Conservation (phyloP, 2,888 invertebrate genomes). For the Drosophila multiciliata region DNA sequence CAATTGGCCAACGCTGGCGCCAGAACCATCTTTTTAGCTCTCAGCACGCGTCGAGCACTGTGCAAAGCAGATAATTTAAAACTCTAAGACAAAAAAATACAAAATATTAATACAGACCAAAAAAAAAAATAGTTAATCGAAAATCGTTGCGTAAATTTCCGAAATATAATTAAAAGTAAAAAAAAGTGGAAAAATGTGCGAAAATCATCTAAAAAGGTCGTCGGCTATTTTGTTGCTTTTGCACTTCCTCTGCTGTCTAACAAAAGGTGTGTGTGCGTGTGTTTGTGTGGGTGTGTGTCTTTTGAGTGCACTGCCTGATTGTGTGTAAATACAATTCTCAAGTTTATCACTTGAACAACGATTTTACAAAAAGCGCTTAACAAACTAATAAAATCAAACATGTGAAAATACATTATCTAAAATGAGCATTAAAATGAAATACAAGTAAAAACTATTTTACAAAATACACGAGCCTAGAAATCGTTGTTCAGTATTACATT, state of each 20-base stretch:
- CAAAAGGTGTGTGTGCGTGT: conserved; percentile 69
- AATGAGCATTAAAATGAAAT: background rate
- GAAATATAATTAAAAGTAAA: background rate
- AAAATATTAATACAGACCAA: background rate
- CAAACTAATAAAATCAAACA: background rate
- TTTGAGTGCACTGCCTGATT: background rate
- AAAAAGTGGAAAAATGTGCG: conserved; percentile 33
- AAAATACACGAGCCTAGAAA: background rate
- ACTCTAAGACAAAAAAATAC: conserved; percentile 1
- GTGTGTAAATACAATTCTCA: background rate
- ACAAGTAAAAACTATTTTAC: background rate
- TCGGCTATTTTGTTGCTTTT: conserved; percentile 53
- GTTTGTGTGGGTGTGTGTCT: background rate
- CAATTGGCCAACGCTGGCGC: conserved; percentile 70
- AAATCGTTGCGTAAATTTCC: background rate
- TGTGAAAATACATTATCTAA: background rate
- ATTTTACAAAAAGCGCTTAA: background rate
- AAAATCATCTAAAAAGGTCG: conserved; percentile 19
- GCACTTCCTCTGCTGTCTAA: conserved; percentile 57
- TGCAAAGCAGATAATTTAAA: background rate
- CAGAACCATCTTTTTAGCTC: conserved; percentile 34
- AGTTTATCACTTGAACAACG: background rate
- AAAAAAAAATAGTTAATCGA: background rate
- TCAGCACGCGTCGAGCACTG: conserved; percentile 14
- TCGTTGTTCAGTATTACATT: background rate